Base-by-base conservation (phyloP, 2,888 invertebrate species). In the Pristionchus fissidentatus region DNA sequence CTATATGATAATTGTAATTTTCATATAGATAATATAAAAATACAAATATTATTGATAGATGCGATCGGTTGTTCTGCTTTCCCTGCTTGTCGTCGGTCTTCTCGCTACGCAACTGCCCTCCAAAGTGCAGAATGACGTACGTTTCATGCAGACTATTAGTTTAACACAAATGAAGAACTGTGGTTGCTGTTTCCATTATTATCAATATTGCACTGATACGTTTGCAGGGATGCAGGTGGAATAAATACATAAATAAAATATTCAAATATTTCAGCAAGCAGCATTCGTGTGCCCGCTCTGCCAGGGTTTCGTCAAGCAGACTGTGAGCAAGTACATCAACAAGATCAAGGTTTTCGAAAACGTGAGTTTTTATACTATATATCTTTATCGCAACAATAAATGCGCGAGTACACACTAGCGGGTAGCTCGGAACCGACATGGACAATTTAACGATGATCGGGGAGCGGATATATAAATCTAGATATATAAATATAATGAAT, bases 231-330 rank as follows among this genome's bases (percentile, higher is more conserved):
- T 46, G 46, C 46, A 46, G 15, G 46, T 46, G 15, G 46, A 55
- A 55, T 22, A 55, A 55, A 55, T 13, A 55, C 7, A 13, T 55
- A 55, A 55, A 22, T 15, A 22, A 55, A 55, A 55, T 46, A 46
- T 10, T 55, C n/a, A 55, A 55, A 7, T 46, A 46, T 66, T 38
- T 66, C 43, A 70, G 70, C 70, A 41, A 43, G 3, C 8, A 7
- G n/a, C 41, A 3, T 70, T 70, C 70, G 70, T 70, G 41, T 70
- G 70, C 41, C 70, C 70, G 38, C 70, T 70, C 70, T 70, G 70
- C 43, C 70, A 70, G 43, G 70, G 70, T 41, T 70, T 70, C 70
- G 70, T 70, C 8, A 38, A 70, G 10, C 70, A 70, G 41, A 41
- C 41, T 3, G 70, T 41, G 70, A n/a, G n/a, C n/a, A 41, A 70